A percentile compares a stretch with the other conserved stretches of the same genome.
Evolutionary conservation across 2,888 invertebrate genomes (phyloP).

Genomic region (Erebia ligea): DNA sequence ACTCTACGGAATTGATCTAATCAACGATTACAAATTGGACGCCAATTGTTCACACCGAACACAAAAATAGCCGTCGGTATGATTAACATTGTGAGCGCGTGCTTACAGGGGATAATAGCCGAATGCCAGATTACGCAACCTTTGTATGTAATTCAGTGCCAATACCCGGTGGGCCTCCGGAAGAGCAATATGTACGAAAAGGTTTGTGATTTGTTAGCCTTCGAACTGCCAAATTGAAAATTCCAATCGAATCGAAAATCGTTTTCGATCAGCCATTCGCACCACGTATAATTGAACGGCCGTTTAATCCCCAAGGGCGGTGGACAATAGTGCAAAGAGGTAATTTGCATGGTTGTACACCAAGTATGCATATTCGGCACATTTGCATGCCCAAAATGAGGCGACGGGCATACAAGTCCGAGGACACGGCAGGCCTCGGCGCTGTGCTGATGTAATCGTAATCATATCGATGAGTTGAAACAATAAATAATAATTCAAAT

Average conservation of each 20-base stretch:
- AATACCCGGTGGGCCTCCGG: constrained; percentile 38
- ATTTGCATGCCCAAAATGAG: constrained; percentile 76
- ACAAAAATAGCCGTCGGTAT: constrained; percentile 49
- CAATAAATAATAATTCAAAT: constrained; percentile 66
- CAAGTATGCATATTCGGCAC: constrained; percentile 66
- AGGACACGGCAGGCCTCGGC: constrained; percentile 58
- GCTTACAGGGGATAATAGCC: constrained; percentile 25
- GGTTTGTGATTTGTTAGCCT: constrained; percentile 47
- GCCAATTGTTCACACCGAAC: constrained; percentile 51
- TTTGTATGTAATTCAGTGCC: constrained; percentile 34
- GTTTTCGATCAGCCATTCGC: constrained; percentile 67
- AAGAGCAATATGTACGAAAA: constrained; percentile 41
- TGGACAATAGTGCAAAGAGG: constrained; percentile 75
- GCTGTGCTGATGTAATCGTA: constrained; percentile 76
- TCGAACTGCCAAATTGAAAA: constrained; percentile 53
- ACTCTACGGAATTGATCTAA: constrained; percentile 57
- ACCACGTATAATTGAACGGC: constrained; percentile 62
- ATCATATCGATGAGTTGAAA: constrained; percentile 57
- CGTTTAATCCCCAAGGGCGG: constrained; percentile 74
- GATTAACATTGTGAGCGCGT: constrained; percentile 46
- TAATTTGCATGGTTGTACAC: constrained; percentile 70
- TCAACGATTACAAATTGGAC: constrained; percentile 52
- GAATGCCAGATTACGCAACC: constrained; percentile 30
- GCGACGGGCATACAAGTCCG: constrained; percentile 50
- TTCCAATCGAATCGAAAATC: constrained; percentile 64